Percentiles rank a stretch among this genome's conserved stretches.
These are phyloP conservation scores for Silurus glanis DNA, from an alignment of 2,113 vertebrate species.

Conservation along the genomic window DNA sequence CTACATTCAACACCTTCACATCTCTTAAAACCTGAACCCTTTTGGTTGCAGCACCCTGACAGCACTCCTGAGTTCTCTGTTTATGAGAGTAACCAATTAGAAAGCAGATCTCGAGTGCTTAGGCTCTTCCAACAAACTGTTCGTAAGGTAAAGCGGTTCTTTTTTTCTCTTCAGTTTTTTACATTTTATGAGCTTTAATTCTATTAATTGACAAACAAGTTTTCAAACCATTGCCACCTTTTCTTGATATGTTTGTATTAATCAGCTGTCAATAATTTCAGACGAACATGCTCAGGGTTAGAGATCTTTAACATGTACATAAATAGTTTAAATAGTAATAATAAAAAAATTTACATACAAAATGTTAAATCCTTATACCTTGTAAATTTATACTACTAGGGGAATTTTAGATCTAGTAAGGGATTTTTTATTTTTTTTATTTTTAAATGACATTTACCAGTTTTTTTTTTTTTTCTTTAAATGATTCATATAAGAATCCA, in stretches of 20 bases:
- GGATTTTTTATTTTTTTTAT: background rate
- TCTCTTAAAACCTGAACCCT: background rate
- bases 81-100: constrained; percentile 73
- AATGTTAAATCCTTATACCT: background rate
- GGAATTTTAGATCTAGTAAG: too few relatives aligned
- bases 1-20: too few relatives aligned
- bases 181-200: background rate
- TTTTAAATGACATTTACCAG: background rate
- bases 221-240: too few relatives aligned
- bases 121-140: constrained; percentile 83
- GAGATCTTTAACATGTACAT: too few relatives aligned
- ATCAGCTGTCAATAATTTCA: background rate
- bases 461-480: background rate
- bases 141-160: constrained; percentile 77
- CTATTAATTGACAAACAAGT: background rate
- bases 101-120: constrained; percentile 68
- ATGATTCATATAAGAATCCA: background rate
- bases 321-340: too few relatives aligned
- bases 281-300: background rate
- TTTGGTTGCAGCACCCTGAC: constrained; percentile 57
- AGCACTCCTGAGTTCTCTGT: constrained; percentile 75
- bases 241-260: background rate
- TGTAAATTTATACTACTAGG: background rate
- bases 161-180: background rate
- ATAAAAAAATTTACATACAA: background rate